Evolutionary conservation across 1,140 invertebrate genomes (phyloP).

Genomic region (Rhizoglyphus robini): DNA sequence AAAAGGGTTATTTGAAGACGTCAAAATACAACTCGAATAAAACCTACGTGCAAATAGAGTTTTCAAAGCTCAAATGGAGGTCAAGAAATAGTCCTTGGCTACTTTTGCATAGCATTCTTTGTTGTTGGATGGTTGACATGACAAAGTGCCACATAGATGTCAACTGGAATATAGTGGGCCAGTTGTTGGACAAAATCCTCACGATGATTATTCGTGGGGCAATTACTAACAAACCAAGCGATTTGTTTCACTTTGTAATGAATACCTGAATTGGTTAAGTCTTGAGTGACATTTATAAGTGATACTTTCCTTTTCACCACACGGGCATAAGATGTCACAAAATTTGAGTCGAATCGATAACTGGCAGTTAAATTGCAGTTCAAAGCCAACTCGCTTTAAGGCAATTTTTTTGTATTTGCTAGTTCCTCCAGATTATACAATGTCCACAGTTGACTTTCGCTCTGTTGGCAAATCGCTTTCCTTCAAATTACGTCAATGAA

Average conservation of each 20-base stretch:
- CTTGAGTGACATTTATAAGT: not conserved
- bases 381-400: not conserved
- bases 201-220: constrained; percentile 39
- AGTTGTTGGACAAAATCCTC: constrained; percentile 43
- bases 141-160: constrained; percentile 47
- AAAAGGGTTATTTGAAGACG: not conserved
- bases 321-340: constrained; percentile 36
- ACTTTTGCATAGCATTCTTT: constrained; percentile 27
- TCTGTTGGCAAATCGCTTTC: constrained; percentile 30
- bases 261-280: constrained; percentile 24
- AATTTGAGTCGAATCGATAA: constrained; percentile 42
- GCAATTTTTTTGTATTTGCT: constrained; percentile 23
- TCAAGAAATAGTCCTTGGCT: constrained; percentile 29
- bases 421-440: constrained; percentile 28
- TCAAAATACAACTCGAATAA: no score
- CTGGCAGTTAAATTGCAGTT: constrained; percentile 48
- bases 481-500: constrained; percentile 26
- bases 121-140: constrained; percentile 24
- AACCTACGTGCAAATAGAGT: constrained; percentile 30
- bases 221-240: constrained; percentile 52
- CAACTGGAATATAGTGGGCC: constrained; percentile 42
- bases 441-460: constrained; percentile 26
- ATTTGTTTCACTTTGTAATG: constrained; percentile 30
- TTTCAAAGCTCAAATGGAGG: constrained; percentile 35
- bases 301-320: constrained; percentile 16